Evolutionary conservation across 2,888 invertebrate genomes (phyloP).

Genomic region (Dusona sp.): DNA sequence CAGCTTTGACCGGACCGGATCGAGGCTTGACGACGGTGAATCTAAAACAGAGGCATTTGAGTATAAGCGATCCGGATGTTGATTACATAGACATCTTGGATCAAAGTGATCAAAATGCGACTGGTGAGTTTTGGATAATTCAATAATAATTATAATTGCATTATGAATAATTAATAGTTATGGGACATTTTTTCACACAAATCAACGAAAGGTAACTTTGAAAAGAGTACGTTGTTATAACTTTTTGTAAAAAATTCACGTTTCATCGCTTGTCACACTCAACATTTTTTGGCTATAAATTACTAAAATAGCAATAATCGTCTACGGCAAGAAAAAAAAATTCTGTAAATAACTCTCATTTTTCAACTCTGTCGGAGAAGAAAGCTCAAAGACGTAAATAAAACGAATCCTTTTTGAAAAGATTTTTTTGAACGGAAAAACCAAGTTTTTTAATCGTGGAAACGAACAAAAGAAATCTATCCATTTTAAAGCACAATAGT

Average conservation of each 20-base stretch:
- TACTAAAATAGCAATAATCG: neutral
- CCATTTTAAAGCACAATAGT: neutral
- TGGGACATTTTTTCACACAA: neutral
- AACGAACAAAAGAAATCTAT: neutral
- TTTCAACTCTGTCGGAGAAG: neutral
- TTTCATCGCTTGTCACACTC: neutral
- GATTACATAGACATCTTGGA: slow-evolving; percentile 89
- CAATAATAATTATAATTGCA: neutral
- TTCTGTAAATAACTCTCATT: neutral
- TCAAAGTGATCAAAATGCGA: slow-evolving; percentile 80
- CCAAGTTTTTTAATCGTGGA: neutral
- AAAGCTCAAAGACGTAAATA: neutral
- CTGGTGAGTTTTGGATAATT: slow-evolving; percentile 73
- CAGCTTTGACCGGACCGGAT: slow-evolving; percentile 93
- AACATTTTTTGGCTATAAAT: neutral
- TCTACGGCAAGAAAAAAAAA: neutral
- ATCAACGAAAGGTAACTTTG: neutral
- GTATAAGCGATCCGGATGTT: slow-evolving; percentile 89
- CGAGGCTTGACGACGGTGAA: slow-evolving; percentile 92
- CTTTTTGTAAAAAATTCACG: neutral
- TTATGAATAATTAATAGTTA: neutral
- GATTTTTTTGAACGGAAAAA: neutral
- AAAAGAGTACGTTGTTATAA: neutral
- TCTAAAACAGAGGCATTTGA: slow-evolving; percentile 88
- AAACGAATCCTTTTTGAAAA: neutral